phyloP scores from a whole-genome alignment of 1,140 invertebrate species.

The Ceratina australensis region DNA sequence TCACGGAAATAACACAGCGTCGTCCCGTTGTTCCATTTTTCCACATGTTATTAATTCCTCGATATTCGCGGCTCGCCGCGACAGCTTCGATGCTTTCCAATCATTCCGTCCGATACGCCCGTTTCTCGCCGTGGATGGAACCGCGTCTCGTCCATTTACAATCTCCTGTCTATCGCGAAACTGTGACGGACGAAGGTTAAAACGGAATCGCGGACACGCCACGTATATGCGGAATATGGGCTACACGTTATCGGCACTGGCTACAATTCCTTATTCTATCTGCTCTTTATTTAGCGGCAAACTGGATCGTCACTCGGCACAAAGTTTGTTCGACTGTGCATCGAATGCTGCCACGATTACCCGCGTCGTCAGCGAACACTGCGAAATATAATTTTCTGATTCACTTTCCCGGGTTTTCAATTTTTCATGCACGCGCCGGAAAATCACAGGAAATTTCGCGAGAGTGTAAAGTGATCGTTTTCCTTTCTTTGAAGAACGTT shows the following conservation, averaged over 20 bases:
- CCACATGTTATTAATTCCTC: constrained; percentile 39
- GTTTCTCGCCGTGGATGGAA: constrained; percentile 31
- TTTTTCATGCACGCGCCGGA: background rate
- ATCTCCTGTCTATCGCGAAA: background rate
- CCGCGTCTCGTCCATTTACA: constrained; percentile 11
- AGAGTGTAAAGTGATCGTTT: background rate
- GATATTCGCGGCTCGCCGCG: constrained; percentile 26
- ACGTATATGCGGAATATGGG: constrained; percentile 8
- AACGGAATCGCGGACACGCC: constrained; percentile 25
- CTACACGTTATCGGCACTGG: background rate
- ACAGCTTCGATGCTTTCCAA: constrained; percentile 16
- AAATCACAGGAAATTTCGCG: background rate
- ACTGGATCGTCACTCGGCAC: background rate
- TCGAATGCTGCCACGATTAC: no score
- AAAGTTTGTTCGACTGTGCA: background rate
- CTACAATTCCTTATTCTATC: background rate
- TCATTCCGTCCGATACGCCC: constrained; percentile 9
- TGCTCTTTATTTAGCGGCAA: constrained; percentile 31
- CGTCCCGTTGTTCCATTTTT: constrained; percentile 1
- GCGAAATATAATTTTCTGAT: background rate
- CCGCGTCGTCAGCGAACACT: background rate
- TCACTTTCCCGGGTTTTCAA: background rate
- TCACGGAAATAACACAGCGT: constrained; percentile 16
- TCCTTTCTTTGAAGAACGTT: background rate
- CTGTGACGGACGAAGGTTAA: constrained; percentile 33